Evolutionary conservation across 2,797 vertebrate genomes (phyloP).

Genomic region (Anguilla marmorata): DNA sequence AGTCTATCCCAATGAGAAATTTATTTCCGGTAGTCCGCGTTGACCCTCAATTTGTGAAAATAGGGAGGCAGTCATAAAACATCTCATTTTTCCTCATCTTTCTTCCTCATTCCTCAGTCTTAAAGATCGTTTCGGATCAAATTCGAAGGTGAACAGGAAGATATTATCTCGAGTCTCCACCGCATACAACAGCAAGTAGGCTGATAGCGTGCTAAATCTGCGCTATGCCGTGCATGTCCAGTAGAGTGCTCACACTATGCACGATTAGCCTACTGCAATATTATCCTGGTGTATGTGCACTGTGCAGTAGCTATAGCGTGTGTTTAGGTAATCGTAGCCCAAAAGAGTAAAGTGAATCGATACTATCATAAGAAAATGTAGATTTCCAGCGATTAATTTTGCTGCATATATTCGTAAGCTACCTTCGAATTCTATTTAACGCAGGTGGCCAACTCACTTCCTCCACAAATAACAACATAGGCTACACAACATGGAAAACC

Average conservation of each 20-base stretch:
- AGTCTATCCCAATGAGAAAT: background rate
- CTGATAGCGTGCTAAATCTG: background rate
- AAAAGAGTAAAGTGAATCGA: background rate
- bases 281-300: background rate
- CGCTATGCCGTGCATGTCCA: background rate
- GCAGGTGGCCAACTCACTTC: background rate
- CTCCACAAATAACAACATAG: background rate
- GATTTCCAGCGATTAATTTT: no score
- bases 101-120: background rate
- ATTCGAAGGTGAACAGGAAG: background rate
- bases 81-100: background rate
- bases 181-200: background rate
- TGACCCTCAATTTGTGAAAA: background rate
- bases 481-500: background rate
- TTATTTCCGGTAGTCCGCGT: slow-evolving; percentile 6
- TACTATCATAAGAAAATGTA: background rate
- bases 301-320: background rate
- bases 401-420: no score
- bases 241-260: background rate
- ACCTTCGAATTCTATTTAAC: background rate
- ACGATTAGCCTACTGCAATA: background rate
- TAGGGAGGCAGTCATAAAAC: no score
- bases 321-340: background rate
- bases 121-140: background rate
- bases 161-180: background rate